Conservation (phyloP, 2,888 invertebrate species). For the Leucophenga maculata region DNA sequence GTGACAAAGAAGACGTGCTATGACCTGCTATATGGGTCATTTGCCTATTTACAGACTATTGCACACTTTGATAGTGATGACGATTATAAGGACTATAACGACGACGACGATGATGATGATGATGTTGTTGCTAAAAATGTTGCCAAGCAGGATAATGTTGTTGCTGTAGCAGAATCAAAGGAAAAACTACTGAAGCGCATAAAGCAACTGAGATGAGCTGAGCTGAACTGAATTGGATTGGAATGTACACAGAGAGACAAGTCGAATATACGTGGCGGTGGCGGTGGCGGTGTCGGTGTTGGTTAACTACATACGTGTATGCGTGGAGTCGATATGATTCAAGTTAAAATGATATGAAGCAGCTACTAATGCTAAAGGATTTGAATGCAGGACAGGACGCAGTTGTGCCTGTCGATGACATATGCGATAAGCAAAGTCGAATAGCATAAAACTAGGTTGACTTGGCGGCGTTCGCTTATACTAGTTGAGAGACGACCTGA, state of each 20-base stretch:
- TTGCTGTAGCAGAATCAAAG: conserved; percentile 8
- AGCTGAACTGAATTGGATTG: no score
- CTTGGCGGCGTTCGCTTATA: no score
- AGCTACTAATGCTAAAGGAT: no score
- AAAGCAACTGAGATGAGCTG: neutral
- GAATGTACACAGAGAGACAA: no score
- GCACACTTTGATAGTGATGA: conserved; percentile 53
- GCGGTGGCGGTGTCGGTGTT: no score
- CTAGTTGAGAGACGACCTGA: neutral
- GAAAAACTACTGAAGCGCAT: neutral
- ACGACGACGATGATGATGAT: neutral
- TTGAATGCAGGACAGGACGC: no score
- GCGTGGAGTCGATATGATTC: no score
- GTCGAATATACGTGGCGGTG: no score
- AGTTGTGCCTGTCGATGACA: conserved; percentile 5
- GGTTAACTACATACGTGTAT: no score
- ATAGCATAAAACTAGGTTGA: neutral
- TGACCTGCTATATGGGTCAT: conserved; percentile 33
- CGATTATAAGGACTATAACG: neutral
- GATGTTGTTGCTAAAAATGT: neutral
- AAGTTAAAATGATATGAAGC: no score
- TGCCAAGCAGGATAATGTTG: no score
- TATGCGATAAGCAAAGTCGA: neutral
- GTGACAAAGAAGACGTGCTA: neutral
- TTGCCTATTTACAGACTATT: conserved; percentile 65